A percentile compares a stretch with the other conserved stretches of the same genome.
These are phyloP conservation scores for Heliopora coerulea DNA, from an alignment of 92 coral and sea anemone genomes.

Conservation along the genomic window DNA sequence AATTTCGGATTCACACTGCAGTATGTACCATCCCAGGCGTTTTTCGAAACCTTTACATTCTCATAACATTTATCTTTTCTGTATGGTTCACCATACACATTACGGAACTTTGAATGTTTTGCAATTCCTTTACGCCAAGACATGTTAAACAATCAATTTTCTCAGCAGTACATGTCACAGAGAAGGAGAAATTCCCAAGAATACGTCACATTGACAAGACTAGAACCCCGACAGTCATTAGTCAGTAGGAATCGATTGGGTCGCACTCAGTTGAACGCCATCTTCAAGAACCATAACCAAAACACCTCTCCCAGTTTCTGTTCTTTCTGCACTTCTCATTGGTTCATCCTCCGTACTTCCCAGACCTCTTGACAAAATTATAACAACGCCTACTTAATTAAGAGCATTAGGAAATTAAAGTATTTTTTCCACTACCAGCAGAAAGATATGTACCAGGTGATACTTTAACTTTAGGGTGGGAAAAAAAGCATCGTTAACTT, in stretches of 20 bases:
- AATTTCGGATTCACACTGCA: constrained; percentile 98
- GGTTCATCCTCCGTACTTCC: constrained; percentile 12
- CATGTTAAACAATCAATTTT: background rate
- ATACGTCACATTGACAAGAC: background rate
- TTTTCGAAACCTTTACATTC: constrained; percentile 74
- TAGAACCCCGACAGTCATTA: constrained; percentile 17
- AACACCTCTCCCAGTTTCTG: constrained; percentile 22
- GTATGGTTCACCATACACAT: constrained; percentile 90
- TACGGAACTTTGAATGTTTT: constrained; percentile 78
- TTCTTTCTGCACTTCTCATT: constrained; percentile 25
- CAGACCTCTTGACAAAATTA: background rate
- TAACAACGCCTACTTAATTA: no score
- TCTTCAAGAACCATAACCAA: constrained; percentile 13
- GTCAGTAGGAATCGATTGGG: background rate
- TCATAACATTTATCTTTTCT: constrained; percentile 92
- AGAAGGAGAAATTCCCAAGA: background rate
- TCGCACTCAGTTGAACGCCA: constrained; percentile 23
- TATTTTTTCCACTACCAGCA: no score
- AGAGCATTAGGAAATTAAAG: no score
- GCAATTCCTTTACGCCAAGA: constrained; percentile 30
- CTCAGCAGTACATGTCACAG: constrained; percentile 10
- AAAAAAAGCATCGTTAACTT: no score
- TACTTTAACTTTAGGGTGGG: no score
- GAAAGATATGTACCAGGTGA: no score
- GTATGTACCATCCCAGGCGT: constrained; percentile 83